A percentile compares a stretch with the other conserved stretches of the same genome.
Evolutionary conservation across 53 echinoderm and acorn worm genomes (phyloP).

Genomic region (Temnopleurus reevesii): DNA sequence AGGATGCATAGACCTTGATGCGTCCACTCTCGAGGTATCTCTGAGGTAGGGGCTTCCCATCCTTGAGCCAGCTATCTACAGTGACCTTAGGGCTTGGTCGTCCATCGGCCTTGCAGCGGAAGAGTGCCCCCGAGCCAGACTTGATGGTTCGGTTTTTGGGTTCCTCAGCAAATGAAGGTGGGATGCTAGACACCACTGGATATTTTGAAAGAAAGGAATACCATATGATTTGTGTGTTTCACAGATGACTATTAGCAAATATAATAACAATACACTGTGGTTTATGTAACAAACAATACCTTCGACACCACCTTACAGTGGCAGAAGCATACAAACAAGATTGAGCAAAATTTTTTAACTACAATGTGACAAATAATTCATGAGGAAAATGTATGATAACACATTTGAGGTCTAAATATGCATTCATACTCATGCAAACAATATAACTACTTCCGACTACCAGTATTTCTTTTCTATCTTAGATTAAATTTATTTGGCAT

Average conservation of each 20-base stretch:
- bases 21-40: constrained; percentile 71
- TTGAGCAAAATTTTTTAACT: neutral
- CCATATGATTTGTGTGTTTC: neutral
- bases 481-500: no score
- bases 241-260: no score
- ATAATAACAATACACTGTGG: no score
- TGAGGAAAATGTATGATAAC: no score
- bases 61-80: constrained; percentile 78
- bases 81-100: constrained; percentile 76
- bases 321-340: no score
- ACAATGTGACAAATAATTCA: no score
- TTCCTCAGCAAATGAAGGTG: constrained; percentile 69
- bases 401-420: no score
- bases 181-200: constrained; percentile 70
- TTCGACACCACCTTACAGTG: no score
- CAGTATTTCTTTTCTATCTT: no score
- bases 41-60: constrained; percentile 72
- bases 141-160: constrained; percentile 63
- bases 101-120: constrained; percentile 70
- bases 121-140: constrained; percentile 52
- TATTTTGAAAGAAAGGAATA: neutral
- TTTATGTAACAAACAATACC: no score
- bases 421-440: no score
- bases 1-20: constrained; percentile 55
- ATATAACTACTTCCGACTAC: no score